Percentiles rank a stretch among this genome's conserved stretches.
These are phyloP conservation scores for Campaea margaritaria DNA, from an alignment of 2,888 invertebrate species.

Conservation along the genomic window DNA sequence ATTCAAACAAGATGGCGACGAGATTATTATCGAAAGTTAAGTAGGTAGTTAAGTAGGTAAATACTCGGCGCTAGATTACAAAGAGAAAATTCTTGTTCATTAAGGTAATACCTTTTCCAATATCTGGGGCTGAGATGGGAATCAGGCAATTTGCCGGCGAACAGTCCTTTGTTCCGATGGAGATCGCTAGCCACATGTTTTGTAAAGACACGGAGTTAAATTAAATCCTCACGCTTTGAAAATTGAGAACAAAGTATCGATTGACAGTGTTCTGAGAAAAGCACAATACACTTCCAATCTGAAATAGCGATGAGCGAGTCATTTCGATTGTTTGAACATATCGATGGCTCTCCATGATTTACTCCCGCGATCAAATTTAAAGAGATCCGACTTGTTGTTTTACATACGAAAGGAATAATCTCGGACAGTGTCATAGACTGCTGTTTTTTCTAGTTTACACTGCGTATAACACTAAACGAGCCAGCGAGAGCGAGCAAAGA, in stretches of 20 bases:
- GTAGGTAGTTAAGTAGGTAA: constrained; percentile 23
- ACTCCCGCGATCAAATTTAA: no score
- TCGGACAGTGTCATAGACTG: no score
- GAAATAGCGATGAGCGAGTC: no score
- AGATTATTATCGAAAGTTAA: constrained; percentile 12
- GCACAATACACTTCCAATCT: not conserved
- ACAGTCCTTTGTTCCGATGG: constrained; percentile 8
- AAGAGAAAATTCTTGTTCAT: constrained; percentile 17
- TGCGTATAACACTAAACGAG: no score
- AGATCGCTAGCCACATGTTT: not conserved
- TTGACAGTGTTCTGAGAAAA: not conserved
- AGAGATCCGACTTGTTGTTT: no score
- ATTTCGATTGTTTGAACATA: no score
- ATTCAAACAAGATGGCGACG: not conserved
- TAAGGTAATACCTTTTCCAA: constrained; percentile 23
- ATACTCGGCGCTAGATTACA: constrained; percentile 16
- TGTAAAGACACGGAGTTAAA: not conserved
- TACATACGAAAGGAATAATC: no score
- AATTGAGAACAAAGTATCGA: not conserved
- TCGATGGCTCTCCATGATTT: no score
- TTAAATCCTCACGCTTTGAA: not conserved
- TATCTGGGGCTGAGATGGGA: constrained; percentile 6
- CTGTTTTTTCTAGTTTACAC: no score
- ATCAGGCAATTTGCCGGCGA: constrained; percentile 8
- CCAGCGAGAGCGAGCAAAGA: no score